Evolutionary conservation across 2,888 invertebrate genomes (phyloP).

Genomic region (Lordiphosa fenestrarum): DNA sequence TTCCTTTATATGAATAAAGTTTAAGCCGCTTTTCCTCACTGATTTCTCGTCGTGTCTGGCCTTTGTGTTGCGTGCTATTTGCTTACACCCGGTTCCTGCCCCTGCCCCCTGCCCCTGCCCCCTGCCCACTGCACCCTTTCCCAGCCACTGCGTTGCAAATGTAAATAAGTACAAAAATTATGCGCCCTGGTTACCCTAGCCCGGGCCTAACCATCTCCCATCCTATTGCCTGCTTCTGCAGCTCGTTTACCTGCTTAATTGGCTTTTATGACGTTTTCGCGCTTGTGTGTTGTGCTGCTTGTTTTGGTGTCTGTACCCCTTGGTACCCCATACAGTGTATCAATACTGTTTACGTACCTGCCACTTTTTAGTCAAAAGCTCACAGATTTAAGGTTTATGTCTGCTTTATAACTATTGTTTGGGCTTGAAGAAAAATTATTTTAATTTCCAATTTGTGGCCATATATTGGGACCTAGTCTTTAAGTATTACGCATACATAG

Average conservation of each 20-base stretch:
- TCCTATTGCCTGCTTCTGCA: slow-evolving; percentile 34
- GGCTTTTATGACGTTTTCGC: slow-evolving; percentile 74
- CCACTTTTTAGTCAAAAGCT: too few relatives aligned
- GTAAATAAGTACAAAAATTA: slow-evolving; percentile 60
- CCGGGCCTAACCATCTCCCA: slow-evolving; percentile 25
- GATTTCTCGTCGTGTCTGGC: slow-evolving; percentile 39
- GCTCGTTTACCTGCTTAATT: slow-evolving; percentile 67
- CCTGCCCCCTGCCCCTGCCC: slow-evolving; percentile 18
- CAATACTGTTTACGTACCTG: too few relatives aligned
- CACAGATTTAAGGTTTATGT: too few relatives aligned
- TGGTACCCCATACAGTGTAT: slow-evolving; percentile 3
- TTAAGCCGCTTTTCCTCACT: slow-evolving; percentile 57
- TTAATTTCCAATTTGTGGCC: too few relatives aligned
- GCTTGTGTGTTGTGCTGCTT: slow-evolving; percentile 36
- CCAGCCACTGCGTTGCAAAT: slow-evolving; percentile 28
- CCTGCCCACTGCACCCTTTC: not conserved
- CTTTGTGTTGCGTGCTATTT: slow-evolving; percentile 59
- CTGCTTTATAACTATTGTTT: too few relatives aligned
- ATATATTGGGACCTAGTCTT: too few relatives aligned
- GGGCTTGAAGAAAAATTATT: too few relatives aligned
- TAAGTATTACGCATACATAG: too few relatives aligned
- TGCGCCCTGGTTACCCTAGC: slow-evolving; percentile 44
- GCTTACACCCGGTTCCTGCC: slow-evolving; percentile 31
- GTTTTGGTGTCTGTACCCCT: slow-evolving; percentile 27
- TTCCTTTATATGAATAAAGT: slow-evolving; percentile 38